Evolutionary conservation across 2,113 vertebrate species (phyloP).

Genomic region (Rhea americana): DNA sequence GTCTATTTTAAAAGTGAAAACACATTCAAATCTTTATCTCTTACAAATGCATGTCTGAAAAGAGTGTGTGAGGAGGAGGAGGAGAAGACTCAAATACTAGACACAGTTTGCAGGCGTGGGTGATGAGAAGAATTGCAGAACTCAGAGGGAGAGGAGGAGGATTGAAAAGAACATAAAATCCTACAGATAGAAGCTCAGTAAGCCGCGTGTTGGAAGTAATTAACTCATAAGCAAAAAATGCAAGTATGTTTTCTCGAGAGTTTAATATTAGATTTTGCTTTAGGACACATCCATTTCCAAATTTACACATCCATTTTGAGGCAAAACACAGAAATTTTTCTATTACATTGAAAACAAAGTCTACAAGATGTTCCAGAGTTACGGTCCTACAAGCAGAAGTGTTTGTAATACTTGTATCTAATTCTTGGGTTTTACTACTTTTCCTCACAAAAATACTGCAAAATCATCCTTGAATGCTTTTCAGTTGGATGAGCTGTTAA

Average conservation of each 20-base stretch:
- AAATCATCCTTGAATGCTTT: too few relatives aligned
- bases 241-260: background rate
- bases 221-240: constrained; percentile 24
- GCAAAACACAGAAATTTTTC: background rate
- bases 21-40: constrained; percentile 31
- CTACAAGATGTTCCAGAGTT: background rate
- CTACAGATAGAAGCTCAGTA: constrained; percentile 36
- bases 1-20: constrained; percentile 36
- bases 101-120: constrained; percentile 62
- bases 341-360: background rate
- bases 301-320: background rate
- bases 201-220: constrained; percentile 37
- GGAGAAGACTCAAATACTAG: constrained; percentile 44
- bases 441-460: too few relatives aligned
- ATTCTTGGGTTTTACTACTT: too few relatives aligned
- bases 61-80: constrained; percentile 45
- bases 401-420: background rate
- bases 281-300: background rate
- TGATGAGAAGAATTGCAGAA: constrained; percentile 39
- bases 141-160: constrained; percentile 36
- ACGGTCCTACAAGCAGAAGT: background rate
- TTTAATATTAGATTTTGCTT: background rate
- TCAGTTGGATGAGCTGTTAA: background rate
- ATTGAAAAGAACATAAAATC: constrained; percentile 59
- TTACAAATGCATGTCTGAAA: constrained; percentile 52